These are phyloP conservation scores for Saccopteryx leptura DNA, from an alignment of 2,113 vertebrate genomes.

Conservation along the genomic window DNA sequence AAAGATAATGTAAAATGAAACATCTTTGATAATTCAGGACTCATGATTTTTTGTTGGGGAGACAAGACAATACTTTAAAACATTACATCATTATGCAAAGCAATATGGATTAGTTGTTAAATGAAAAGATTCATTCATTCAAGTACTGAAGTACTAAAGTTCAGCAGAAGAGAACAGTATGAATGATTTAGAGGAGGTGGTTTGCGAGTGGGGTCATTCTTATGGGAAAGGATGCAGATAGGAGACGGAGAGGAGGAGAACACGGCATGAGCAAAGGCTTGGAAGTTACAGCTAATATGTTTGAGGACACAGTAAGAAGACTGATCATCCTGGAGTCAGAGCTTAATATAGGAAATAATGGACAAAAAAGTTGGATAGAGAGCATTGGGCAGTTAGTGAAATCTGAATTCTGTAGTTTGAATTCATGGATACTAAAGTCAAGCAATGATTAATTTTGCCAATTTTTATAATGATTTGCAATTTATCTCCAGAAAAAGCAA, in stretches of 20 bases:
- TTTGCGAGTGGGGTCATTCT: not conserved
- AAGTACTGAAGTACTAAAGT: not conserved
- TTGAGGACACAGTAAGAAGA: not conserved
- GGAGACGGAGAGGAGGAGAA: not conserved
- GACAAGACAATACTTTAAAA: not conserved
- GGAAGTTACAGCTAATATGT: not conserved
- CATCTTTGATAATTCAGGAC: not conserved
- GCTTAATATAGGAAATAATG: not conserved
- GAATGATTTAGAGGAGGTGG: not conserved
- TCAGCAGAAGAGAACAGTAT: not conserved
- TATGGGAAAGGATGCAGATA: not conserved
- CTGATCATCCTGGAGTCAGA: not conserved
- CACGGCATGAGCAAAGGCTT: not conserved
- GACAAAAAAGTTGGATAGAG: not conserved
- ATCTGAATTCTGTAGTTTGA: not conserved
- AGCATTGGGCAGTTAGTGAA: not conserved
- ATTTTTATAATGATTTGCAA: not conserved
- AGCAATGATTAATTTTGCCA: not conserved
- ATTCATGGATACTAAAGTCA: not conserved
- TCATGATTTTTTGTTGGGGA: not conserved
- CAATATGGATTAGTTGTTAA: not conserved
- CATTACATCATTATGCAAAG: not conserved
- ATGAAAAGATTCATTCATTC: not conserved
- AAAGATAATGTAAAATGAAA: not conserved
- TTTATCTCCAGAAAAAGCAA: constrained; percentile 12